Conservation (phyloP, 1,140 invertebrate species). For the Macrosteles quadrilineatus region DNA sequence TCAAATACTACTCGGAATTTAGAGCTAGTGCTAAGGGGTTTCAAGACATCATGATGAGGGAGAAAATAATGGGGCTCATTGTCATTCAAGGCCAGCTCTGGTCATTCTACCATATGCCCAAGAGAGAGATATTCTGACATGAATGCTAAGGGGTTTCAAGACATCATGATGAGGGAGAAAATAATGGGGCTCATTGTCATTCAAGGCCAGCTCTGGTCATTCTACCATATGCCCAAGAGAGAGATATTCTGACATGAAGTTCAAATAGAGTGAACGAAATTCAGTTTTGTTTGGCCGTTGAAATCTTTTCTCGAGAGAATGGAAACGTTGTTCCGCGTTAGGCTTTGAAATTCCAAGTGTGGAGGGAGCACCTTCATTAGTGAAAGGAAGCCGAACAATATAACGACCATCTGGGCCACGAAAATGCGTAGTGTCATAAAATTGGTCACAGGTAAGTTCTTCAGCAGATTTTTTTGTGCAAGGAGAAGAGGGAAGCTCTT, state of each 20-base stretch:
- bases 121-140: slow-evolving; percentile 38
- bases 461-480: not conserved
- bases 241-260: slow-evolving; percentile 43
- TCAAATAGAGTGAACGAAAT: slow-evolving; percentile 32
- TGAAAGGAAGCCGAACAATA: not conserved
- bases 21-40: slow-evolving; percentile 36
- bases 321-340: not conserved
- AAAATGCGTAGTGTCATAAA: not conserved
- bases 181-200: slow-evolving; percentile 27
- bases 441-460: not conserved
- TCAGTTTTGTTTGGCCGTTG: not conserved
- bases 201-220: not conserved
- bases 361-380: no score
- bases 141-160: slow-evolving; percentile 40
- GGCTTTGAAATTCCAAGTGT: not conserved
- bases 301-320: not conserved
- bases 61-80: slow-evolving; percentile 34
- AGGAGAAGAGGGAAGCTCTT: not conserved
- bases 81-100: not conserved
- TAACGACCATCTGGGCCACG: not conserved
- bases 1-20: slow-evolving; percentile 51
- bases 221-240: slow-evolving; percentile 39
- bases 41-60: slow-evolving; percentile 44
- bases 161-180: slow-evolving; percentile 45
- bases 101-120: slow-evolving; percentile 38